A percentile compares a stretch with the other conserved stretches of the same genome.
These are phyloP conservation scores for Ecliptopera silaceata DNA, from an alignment of 2,888 invertebrate species.

Conservation along the genomic window DNA sequence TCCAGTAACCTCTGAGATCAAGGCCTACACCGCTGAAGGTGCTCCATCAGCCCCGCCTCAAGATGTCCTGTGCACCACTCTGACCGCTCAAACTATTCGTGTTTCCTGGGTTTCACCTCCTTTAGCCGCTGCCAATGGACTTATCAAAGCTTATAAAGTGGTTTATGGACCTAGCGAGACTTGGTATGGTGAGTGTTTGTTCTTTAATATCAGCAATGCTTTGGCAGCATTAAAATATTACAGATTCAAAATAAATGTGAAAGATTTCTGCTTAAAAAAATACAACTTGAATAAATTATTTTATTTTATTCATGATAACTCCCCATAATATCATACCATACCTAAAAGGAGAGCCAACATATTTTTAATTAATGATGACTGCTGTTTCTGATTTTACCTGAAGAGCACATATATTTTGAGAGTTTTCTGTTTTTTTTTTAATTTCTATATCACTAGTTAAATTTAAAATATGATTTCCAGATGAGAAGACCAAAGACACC, in stretches of 20 bases:
- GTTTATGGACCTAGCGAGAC: conserved; percentile 95
- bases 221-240: neutral
- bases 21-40: conserved; percentile 97
- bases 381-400: neutral
- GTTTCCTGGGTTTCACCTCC: conserved; percentile 98
- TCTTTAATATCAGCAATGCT: neutral
- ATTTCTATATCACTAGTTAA: neutral
- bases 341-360: neutral
- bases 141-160: conserved; percentile 97
- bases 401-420: no score
- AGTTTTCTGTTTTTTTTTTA: no score
- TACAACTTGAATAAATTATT: no score
- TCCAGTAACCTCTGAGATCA: conserved; percentile 93
- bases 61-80: conserved; percentile 95
- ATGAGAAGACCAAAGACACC: conserved; percentile 94
- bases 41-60: conserved; percentile 96
- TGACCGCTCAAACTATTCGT: conserved; percentile 96
- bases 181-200: conserved; percentile 91
- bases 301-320: no score
- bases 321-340: conserved; percentile 3
- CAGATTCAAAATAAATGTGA: no score
- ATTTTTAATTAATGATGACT: neutral
- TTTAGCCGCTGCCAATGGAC: conserved; percentile 94
- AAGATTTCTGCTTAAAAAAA: no score
- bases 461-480: conserved; percentile 68